Evolutionary conservation across 2,888 invertebrate genomes (phyloP).

Genomic region (Hemicrepidius hirtus): DNA sequence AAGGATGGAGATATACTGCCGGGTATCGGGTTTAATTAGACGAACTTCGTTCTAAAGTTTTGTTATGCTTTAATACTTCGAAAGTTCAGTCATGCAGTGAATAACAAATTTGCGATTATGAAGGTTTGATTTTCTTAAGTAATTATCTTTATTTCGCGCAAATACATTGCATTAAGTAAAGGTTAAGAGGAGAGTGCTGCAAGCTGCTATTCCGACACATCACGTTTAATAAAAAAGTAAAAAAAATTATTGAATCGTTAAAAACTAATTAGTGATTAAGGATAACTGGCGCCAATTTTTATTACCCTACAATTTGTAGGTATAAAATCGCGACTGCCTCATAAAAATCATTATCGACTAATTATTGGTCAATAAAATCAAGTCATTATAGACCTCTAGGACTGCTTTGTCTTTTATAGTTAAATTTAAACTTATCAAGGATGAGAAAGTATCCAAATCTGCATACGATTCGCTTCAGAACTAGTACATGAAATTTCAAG

Average conservation of each 20-base stretch:
- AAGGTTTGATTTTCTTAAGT: slow-evolving; percentile 58
- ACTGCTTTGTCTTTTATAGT: slow-evolving; percentile 20
- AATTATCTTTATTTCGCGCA: slow-evolving; percentile 50
- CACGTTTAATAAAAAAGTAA: neutral
- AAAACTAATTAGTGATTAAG: slow-evolving; percentile 39
- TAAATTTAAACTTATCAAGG: too few species aligned
- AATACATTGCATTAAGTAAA: slow-evolving; percentile 26
- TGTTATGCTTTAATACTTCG: slow-evolving; percentile 69
- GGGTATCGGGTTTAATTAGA: slow-evolving; percentile 40
- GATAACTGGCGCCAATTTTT: slow-evolving; percentile 64
- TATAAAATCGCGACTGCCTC: slow-evolving; percentile 63
- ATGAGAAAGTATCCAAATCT: too few species aligned
- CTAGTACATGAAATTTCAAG: too few species aligned
- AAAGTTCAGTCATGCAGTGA: slow-evolving; percentile 70
- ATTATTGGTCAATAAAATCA: slow-evolving; percentile 67
- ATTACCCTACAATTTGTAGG: slow-evolving; percentile 64
- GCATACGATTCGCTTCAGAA: too few species aligned
- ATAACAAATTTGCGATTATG: slow-evolving; percentile 70
- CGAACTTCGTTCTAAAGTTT: slow-evolving; percentile 66
- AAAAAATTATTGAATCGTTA: slow-evolving; percentile 4
- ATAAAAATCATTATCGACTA: slow-evolving; percentile 68
- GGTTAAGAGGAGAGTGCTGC: slow-evolving; percentile 5
- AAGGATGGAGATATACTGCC: slow-evolving; percentile 37
- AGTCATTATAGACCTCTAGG: slow-evolving; percentile 60
- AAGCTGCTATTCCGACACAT: slow-evolving; percentile 3